Percentiles rank a stretch among this genome's conserved stretches.
phyloP scores from a whole-genome alignment of 2,888 invertebrate genomes.

The Ptycholaimellus sp. region DNA sequence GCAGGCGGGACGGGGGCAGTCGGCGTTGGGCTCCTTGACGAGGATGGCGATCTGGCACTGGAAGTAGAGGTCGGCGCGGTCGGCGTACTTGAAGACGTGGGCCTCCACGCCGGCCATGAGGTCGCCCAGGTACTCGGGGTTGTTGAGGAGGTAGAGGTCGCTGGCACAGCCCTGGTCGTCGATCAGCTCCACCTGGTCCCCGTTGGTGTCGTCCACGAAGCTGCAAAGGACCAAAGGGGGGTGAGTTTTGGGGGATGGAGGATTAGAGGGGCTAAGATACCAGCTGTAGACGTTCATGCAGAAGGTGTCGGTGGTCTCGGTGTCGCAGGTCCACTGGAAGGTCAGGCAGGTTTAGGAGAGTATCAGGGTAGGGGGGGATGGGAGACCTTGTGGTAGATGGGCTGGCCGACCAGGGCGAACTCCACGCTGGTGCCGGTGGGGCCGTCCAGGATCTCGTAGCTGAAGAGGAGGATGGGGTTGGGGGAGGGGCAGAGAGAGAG shows the following conservation, averaged over 20 bases:
- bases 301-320: conserved; percentile 11
- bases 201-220: conserved; percentile 19
- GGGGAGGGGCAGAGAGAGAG: no score
- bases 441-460: conserved; percentile 19
- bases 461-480: conserved; percentile 21
- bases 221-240: conserved; percentile 19
- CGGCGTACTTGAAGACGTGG: no score
- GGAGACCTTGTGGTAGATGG: no score
- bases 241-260: conserved; percentile 18
- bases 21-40: conserved; percentile 5
- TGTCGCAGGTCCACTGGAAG: conserved; percentile 19
- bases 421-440: conserved; percentile 17
- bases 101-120: no score
- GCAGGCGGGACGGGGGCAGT: no score
- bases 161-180: conserved; percentile 16
- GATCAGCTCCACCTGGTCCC: conserved; percentile 15
- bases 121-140: conserved; percentile 20
- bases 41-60: conserved; percentile 4
- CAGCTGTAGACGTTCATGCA: conserved; percentile 1
- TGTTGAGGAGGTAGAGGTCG: conserved; percentile 20
- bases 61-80: no score
- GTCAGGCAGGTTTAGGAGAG: no score
- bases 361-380: no score
- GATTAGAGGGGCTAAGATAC: background rate
- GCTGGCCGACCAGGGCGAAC: conserved; percentile 18